Evolutionary conservation across 2,888 invertebrate genomes (phyloP), one percentile per base, ranked within the genome.

Genomic region (Creontiades dilutus): DNA sequence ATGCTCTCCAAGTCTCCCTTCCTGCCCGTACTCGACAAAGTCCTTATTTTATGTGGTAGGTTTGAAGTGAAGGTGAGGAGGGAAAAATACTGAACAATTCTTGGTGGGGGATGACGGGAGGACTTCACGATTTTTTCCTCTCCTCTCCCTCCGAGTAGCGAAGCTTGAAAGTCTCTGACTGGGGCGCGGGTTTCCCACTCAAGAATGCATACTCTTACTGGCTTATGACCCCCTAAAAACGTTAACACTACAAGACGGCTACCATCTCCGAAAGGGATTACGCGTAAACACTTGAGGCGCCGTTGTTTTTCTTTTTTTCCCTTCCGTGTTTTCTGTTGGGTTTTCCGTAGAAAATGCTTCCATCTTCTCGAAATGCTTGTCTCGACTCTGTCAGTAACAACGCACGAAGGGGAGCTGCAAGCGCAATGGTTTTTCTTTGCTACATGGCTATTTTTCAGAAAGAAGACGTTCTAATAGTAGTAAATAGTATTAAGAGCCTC

Each of bases 21-120:
- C 85, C 23, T 52, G 37, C 52, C 86, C 81, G 46, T 61, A 61
- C 81, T 81, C 84, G 28, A 84, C 89, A 89, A 89, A 89, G 89
- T 89, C 89, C 89, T 89, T 89, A 89, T 89, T 89, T 89, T 89
- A 89, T 84, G 86, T 85, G 86, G 76, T 47, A n/a, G 68, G 76
- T 37, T 85, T 52, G 75, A 75, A 16, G 23, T 46, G 68, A 52
- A 75, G 86, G 48, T 19, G 68, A 46, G 78, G 27, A 52, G 28
- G 11, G 86, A 75, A 46, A 61, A 57, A 48, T 57, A 19, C 0
- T 27, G 85, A 57, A 85, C 85, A 61, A 61, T 28, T 85, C 61
- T n/a, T n/a, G 27, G 61, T 37, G 37, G 84, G 84, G 52, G 52
- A 84, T 52, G 57, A 55, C 9, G 55, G 85, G 47, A 47, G 19